Evolutionary conservation across 2,113 vertebrate genomes (phyloP), one percentile per base, ranked within the genome.

Genomic region (Nycticorax nycticorax): DNA sequence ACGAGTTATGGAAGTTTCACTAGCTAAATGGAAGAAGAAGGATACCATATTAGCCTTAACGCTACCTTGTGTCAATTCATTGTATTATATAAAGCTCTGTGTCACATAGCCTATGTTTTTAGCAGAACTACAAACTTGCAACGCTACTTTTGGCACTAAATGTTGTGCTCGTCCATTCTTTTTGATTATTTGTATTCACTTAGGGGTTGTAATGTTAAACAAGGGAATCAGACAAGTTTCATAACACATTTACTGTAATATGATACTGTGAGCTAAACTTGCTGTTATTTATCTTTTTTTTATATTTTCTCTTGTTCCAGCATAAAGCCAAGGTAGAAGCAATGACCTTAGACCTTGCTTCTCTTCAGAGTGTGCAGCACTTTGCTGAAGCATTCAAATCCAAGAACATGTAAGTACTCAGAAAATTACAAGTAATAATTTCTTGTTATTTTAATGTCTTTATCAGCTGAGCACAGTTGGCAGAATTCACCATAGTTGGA

Each of bases 311-410:
- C 87, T 97, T 92, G 37, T 97, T 98, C 89, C 97, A 99, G 99
- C 99, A 99, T 95, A 99, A 99, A 99, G 99, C 99, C 89, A 98
- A 98, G 96, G 99, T 99, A 57, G 99, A 99, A 97, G 98, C 98
- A 94, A 99, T 99, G 98, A 98, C 98, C 98, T 98, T 99, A 93
- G 99, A 99, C 98, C 98, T 99, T 69, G 98, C 99, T 76, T 98
- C 99, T 80, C 98, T 99, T 89, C 98, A 97, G 84, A 99, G 99
- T 24, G 98, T 99, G 96, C 97, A 98, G 89, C 98, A 98, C 95
- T 99, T 99, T 95, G 98, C 99, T 27, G 98, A 99, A 92, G 98
- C 98, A 35, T 99, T 99, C 98, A 99, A 99, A 97, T 98, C 99
- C 97, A 99, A 98, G 97, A 99, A 99, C 88, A 64, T 99, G 99